These are phyloP conservation scores for Gadopsis bispinosus DNA, from an alignment of 2,797 vertebrate genomes.

Conservation along the genomic window DNA sequence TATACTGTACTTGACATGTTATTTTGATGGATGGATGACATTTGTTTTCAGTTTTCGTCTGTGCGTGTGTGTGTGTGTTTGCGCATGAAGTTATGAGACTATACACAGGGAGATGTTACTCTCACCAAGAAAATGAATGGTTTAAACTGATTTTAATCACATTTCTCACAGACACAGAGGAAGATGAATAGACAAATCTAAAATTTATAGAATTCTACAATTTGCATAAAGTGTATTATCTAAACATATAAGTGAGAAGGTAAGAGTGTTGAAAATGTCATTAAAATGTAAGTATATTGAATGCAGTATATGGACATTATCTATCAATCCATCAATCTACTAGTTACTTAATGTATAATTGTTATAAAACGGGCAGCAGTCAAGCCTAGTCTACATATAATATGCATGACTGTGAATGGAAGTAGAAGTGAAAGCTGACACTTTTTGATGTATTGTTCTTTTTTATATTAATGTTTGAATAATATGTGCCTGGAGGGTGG, in stretches of 20 bases:
- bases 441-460: constrained; percentile 95
- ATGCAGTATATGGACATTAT: constrained; percentile 86
- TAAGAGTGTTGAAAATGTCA: constrained; percentile 88
- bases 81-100: not conserved
- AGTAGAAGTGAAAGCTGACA: constrained; percentile 89
- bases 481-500: constrained; percentile 96
- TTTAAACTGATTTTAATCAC: constrained; percentile 88
- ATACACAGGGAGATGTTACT: constrained; percentile 7
- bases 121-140: constrained; percentile 79
- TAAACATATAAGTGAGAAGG: constrained; percentile 91
- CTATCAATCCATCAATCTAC: constrained; percentile 91
- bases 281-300: constrained; percentile 92
- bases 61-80: not conserved
- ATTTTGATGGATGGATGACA: constrained; percentile 51
- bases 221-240: constrained; percentile 98
- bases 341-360: constrained; percentile 93
- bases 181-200: constrained; percentile 95
- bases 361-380: constrained; percentile 89
- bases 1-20: constrained; percentile 52
- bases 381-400: constrained; percentile 82
- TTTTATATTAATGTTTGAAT: constrained; percentile 98
- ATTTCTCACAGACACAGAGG: constrained; percentile 82
- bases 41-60: constrained; percentile 37
- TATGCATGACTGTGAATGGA: constrained; percentile 90
- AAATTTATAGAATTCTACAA: constrained; percentile 96